Evolutionary conservation across 2,888 invertebrate genomes (phyloP).

Genomic region (Lasioglossum vierecki): DNA sequence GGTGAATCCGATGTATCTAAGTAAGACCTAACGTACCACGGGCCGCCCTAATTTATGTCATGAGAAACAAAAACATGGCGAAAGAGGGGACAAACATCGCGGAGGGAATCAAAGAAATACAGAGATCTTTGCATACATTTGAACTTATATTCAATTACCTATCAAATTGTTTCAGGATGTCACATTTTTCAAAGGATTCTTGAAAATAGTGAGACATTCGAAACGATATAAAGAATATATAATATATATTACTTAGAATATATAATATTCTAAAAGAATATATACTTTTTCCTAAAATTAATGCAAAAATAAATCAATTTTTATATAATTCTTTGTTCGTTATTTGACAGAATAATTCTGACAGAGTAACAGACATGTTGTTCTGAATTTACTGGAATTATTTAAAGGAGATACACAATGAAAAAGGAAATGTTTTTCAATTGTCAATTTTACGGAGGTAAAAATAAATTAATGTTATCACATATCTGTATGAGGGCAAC

Average conservation of each 20-base stretch:
- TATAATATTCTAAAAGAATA: neutral
- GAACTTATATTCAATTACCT: neutral
- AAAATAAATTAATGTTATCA: too few species aligned
- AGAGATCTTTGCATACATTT: neutral
- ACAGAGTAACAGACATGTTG: too few species aligned
- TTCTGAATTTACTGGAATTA: too few species aligned
- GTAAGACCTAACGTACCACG: conserved; percentile 2
- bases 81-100: conserved; percentile 4
- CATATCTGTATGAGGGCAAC: too few species aligned
- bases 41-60: conserved; percentile 17
- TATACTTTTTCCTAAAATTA: neutral
- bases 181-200: neutral
- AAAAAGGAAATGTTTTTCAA: too few species aligned
- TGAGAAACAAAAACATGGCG: conserved; percentile 14
- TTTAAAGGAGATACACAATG: too few species aligned
- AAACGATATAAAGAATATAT: neutral
- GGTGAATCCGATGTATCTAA: neutral
- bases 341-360: too few species aligned
- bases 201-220: too few species aligned
- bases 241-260: neutral
- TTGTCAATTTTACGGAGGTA: too few species aligned
- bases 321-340: too few species aligned
- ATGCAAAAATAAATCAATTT: too few species aligned
- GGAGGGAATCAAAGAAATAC: conserved; percentile 2
- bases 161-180: neutral